A percentile compares a stretch with the other conserved stretches of the same genome.
Conservation (phyloP, 2,113 vertebrate species). For the Trichomycterus rosablanca region DNA sequence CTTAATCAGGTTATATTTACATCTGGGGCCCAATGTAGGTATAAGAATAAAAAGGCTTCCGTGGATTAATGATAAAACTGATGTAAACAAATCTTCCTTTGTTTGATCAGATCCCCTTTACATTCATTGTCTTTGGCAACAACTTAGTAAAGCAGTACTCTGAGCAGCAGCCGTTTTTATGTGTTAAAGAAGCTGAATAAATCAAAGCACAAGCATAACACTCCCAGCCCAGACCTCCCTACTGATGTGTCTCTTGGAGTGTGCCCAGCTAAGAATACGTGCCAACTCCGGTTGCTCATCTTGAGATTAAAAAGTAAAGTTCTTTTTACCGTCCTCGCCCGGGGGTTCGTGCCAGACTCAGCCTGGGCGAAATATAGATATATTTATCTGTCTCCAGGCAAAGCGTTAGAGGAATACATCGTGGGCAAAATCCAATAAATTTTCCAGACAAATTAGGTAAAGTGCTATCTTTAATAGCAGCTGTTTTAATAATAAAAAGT, state of each 20-base stretch:
- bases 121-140: too few species aligned
- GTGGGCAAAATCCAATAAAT: constrained; percentile 9
- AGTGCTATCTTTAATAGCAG: constrained; percentile 13
- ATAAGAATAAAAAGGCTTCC: too few species aligned
- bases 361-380: neutral
- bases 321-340: constrained; percentile 16
- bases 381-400: neutral
- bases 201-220: neutral
- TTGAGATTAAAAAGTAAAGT: constrained; percentile 35
- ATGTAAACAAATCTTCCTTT: too few species aligned
- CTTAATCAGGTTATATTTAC: too few species aligned
- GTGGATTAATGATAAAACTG: too few species aligned
- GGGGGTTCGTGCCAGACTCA: constrained; percentile 6
- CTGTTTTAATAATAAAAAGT: constrained; percentile 13
- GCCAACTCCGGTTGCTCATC: constrained; percentile 52
- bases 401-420: neutral
- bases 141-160: too few species aligned
- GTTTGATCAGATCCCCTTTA: too few species aligned
- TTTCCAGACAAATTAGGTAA: constrained; percentile 24
- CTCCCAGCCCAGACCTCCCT: constrained; percentile 23
- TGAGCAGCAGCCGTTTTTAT: constrained; percentile 2
- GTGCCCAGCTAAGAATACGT: constrained; percentile 51
- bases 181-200: neutral
- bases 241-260: constrained; percentile 53
- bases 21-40: too few species aligned